These are phyloP conservation scores for Caenorhabditis sp. DNA, from an alignment of 2,888 invertebrate species.

Conservation along the genomic window DNA sequence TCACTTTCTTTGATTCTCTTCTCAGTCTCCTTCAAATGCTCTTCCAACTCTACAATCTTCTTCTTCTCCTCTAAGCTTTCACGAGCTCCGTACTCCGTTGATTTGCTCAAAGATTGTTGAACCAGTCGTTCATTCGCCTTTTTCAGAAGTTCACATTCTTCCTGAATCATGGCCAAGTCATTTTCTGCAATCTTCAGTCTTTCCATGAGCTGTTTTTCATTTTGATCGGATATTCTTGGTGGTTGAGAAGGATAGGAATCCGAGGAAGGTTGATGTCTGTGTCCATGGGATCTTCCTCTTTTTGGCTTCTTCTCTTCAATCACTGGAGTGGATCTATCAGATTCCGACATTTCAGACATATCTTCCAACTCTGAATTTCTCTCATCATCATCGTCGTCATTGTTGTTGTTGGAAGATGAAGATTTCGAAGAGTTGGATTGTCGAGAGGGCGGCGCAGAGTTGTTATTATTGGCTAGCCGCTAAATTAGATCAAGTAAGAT, in stretches of 20 bases:
- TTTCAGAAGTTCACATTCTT: slow-evolving; percentile 75
- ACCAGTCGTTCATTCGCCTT: slow-evolving; percentile 78
- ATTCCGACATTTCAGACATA: slow-evolving; percentile 50
- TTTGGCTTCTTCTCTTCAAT: slow-evolving; percentile 28
- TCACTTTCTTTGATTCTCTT: slow-evolving; percentile 61
- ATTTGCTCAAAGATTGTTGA: slow-evolving; percentile 68
- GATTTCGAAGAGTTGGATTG: slow-evolving; percentile 42
- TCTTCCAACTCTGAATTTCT: slow-evolving; percentile 40
- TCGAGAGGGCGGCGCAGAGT: slow-evolving; percentile 34
- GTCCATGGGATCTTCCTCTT: slow-evolving; percentile 22
- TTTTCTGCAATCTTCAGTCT: slow-evolving; percentile 62
- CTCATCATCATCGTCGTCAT: slow-evolving; percentile 42
- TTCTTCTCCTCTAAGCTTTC: slow-evolving; percentile 73
- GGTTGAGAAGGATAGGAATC: background rate
- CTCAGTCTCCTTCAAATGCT: slow-evolving; percentile 66
- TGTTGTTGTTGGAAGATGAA: slow-evolving; percentile 49
- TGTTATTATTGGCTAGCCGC: background rate
- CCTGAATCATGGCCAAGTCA: slow-evolving; percentile 65
- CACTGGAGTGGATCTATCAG: slow-evolving; percentile 43
- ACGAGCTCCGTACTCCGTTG: slow-evolving; percentile 59
- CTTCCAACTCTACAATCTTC: slow-evolving; percentile 67
- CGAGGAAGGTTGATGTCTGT: background rate
- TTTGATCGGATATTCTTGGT: slow-evolving; percentile 35
- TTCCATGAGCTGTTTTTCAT: slow-evolving; percentile 45
- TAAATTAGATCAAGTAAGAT: background rate